Evolutionary conservation across 2,797 vertebrate genomes (phyloP), one percentile per base, ranked within the genome.

Genomic region (Geotrypetes seraphini): DNA sequence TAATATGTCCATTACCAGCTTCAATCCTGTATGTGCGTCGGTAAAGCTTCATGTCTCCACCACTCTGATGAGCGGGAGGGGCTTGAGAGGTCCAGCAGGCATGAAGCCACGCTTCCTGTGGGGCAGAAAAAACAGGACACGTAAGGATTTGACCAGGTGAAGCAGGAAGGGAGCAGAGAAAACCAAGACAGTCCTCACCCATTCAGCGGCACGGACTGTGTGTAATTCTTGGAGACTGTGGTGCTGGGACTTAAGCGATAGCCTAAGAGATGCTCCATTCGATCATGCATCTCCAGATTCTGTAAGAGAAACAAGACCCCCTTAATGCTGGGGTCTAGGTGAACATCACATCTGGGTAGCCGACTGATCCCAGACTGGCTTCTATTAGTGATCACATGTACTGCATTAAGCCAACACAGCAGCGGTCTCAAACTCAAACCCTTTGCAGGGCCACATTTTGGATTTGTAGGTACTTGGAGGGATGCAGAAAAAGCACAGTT

Each of bases 211-310:
- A 12, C 19, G n/a, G n/a, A n/a, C n/a, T n/a, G n/a, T n/a, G n/a
- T 0, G 0, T 17, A 36, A 5, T 5, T 36, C 21, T 31, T 35
- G 2, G 28, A 28, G 5, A 13, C 24, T 33, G 15, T 43, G 12
- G 1, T 50, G 21, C 2, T 42, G 10, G 65, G 28, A 39, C 69
- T 60, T 9, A 20, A 24, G 31, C 83, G 75, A 8, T 57, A 62
- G 40, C 86, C 87, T 1, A 91, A 81, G 52, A 86, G 75, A 60
- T 91, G 92, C 33, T 96, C 92, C 52, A 96, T 83, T 51, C 89
- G 87, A 46, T 96, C 92, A 0, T 80, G 90, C 87, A 97, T 89
- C 68, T 97, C 88, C 50, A 89, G 78, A 66, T 97, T 97, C 93
- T 97, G 53, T 16, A 39, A 32, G 0, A 31, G 11, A 20, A 7